A percentile compares a stretch with the other conserved stretches of the same genome.
Conservation (phyloP, 2,888 invertebrate genomes). For the Polylopha cassiicola region DNA sequence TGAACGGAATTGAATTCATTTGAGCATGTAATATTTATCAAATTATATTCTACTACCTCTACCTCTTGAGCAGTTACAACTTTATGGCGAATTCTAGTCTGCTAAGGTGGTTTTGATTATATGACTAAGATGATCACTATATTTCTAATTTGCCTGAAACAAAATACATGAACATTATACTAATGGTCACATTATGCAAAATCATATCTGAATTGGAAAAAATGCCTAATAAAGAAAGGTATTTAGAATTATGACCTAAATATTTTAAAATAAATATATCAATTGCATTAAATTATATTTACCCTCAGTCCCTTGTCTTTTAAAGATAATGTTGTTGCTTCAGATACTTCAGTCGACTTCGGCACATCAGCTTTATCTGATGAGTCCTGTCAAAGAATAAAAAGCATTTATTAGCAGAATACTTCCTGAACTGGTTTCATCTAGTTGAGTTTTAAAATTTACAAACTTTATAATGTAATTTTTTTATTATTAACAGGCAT, state of each 20-base stretch:
- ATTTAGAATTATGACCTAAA: no score
- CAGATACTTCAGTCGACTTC: slow-evolving; percentile 26
- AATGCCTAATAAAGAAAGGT: no score
- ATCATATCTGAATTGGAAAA: no score
- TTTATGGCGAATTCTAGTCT: not conserved
- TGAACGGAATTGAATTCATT: no score
- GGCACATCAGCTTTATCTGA: slow-evolving; percentile 34
- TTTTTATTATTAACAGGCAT: no score
- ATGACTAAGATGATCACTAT: slow-evolving; percentile 1
- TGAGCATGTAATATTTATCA: slow-evolving; percentile 7
- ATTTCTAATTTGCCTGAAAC: slow-evolving; percentile 11
- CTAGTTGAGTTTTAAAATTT: no score
- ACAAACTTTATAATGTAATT: no score
- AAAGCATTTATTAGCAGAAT: not conserved
- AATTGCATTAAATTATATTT: not conserved
- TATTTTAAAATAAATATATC: no score
- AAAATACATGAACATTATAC: not conserved
- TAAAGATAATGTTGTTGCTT: slow-evolving; percentile 9
- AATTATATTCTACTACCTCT: not conserved
- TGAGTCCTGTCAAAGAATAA: slow-evolving; percentile 34
- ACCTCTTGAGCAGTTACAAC: not conserved
- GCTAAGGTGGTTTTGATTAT: slow-evolving; percentile 15
- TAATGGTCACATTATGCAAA: no score
- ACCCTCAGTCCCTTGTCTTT: slow-evolving; percentile 9
- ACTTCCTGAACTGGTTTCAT: slow-evolving; percentile 19